Percentiles rank a stretch among this genome's conserved stretches.
These are phyloP conservation scores for Cheilosia scutellata DNA, from an alignment of 2,888 invertebrate species.

Conservation along the genomic window DNA sequence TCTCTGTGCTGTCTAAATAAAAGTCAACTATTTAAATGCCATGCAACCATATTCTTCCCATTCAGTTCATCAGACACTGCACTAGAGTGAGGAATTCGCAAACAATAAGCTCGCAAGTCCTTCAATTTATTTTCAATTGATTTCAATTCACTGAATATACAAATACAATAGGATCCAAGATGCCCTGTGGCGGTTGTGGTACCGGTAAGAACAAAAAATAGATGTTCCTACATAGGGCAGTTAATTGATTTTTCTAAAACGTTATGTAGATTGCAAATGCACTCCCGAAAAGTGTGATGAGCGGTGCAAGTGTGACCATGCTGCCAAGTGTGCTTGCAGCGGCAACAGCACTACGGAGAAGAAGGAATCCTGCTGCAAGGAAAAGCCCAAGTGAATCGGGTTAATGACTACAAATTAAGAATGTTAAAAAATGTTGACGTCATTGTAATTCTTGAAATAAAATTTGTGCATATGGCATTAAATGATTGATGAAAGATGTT, in stretches of 20 bases:
- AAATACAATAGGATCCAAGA: constrained; percentile 12
- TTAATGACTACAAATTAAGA: constrained; percentile 5
- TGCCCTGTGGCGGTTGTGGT: constrained; percentile 73
- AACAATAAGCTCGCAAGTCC: not conserved
- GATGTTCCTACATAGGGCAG: not conserved
- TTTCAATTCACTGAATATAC: constrained; percentile 37
- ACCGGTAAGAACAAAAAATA: constrained; percentile 43
- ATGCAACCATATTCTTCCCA: constrained; percentile 8
- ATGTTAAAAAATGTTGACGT: not conserved
- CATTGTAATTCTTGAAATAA: constrained; percentile 36
- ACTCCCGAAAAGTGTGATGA: constrained; percentile 80
- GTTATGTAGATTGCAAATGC: constrained; percentile 81
- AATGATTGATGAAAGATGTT: not conserved
- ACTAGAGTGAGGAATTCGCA: constrained; percentile 20
- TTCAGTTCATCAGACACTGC: constrained; percentile 49
- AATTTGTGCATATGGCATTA: not conserved
- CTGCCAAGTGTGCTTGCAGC: constrained; percentile 78
- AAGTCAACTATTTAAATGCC: constrained; percentile 30
- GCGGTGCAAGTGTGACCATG: constrained; percentile 80
- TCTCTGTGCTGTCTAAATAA: constrained; percentile 14
- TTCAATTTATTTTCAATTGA: constrained; percentile 47
- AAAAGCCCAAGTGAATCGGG: constrained; percentile 62
- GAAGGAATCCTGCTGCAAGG: constrained; percentile 77
- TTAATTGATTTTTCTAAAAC: constrained; percentile 47
- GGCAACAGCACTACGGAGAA: constrained; percentile 74